These are phyloP conservation scores for Argyresthia albistria DNA, from an alignment of 2,888 invertebrate species.

Conservation along the genomic window DNA sequence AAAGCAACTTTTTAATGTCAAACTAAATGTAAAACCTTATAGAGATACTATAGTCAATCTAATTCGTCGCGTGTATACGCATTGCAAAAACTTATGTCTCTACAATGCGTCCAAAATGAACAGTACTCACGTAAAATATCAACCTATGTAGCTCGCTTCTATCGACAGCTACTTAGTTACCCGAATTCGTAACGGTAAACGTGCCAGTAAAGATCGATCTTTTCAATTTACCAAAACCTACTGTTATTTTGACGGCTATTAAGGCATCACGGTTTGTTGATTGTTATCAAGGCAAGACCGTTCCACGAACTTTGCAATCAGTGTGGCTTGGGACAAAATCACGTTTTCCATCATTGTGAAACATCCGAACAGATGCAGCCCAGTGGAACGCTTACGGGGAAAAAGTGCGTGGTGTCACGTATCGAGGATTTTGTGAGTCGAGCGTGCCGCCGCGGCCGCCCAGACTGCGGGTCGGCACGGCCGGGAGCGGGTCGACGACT, in stretches of 20 bases:
- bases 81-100: too few species aligned
- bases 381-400: conserved; percentile 43
- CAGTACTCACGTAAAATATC: too few species aligned
- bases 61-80: too few species aligned
- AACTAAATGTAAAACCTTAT: too few species aligned
- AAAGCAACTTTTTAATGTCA: too few species aligned
- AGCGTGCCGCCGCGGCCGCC: conserved; percentile 21
- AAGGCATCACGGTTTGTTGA: conserved; percentile 8
- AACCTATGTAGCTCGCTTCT: too few species aligned
- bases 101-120: too few species aligned
- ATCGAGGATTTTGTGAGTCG: conserved; percentile 37
- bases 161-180: too few species aligned
- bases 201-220: neutral
- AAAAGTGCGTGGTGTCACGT: conserved; percentile 57
- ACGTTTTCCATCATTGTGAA: conserved; percentile 56
- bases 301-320: conserved; percentile 36
- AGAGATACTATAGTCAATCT: too few species aligned
- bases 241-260: conserved; percentile 5
- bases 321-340: conserved; percentile 47
- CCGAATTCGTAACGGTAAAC: neutral
- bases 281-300: conserved; percentile 24
- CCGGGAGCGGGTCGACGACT: conserved; percentile 38
- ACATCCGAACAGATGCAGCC: conserved; percentile 45
- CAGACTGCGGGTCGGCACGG: neutral
- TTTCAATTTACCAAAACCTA: conserved; percentile 5